phyloP scores from a whole-genome alignment of 2,888 invertebrate species.

The Dryomyza anilis region DNA sequence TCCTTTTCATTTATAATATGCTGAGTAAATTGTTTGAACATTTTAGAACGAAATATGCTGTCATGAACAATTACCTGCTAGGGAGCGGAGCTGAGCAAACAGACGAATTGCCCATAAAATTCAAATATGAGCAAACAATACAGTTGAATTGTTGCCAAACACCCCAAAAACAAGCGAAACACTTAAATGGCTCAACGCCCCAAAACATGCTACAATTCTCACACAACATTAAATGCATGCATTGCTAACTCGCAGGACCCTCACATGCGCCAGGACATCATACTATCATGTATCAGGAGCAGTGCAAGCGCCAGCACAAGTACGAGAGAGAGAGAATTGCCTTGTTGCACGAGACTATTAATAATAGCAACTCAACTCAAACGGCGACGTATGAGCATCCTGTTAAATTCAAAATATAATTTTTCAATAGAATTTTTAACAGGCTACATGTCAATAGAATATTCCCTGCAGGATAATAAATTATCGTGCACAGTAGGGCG shows the following conservation, averaged over 20 bases:
- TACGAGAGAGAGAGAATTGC: no score
- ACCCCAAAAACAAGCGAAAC: not conserved
- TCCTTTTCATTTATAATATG: slow-evolving; percentile 5
- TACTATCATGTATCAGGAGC: no score
- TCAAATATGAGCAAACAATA: slow-evolving; percentile 3
- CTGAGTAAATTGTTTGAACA: slow-evolving; percentile 13
- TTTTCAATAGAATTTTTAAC: slow-evolving; percentile 19
- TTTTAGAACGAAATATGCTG: slow-evolving; percentile 6
- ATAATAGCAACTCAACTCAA: slow-evolving; percentile 14
- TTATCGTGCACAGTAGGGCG: slow-evolving; percentile 18
- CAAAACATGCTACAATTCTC: no score
- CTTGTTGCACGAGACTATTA: not conserved
- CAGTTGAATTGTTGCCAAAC: no score
- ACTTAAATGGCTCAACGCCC: slow-evolving; percentile 16
- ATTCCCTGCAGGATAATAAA: slow-evolving; percentile 27
- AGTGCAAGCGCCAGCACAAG: no score
- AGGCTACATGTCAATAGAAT: slow-evolving; percentile 13
- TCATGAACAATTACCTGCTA: slow-evolving; percentile 16
- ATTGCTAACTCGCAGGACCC: not conserved
- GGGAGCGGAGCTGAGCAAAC: not conserved
- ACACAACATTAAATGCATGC: no score
- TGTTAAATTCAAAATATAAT: slow-evolving; percentile 12
- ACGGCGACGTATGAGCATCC: slow-evolving; percentile 1
- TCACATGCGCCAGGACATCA: no score
- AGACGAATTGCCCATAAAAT: not conserved